phyloP scores from a whole-genome alignment of 2,797 vertebrate genomes.

The Chrysolophus pictus region DNA sequence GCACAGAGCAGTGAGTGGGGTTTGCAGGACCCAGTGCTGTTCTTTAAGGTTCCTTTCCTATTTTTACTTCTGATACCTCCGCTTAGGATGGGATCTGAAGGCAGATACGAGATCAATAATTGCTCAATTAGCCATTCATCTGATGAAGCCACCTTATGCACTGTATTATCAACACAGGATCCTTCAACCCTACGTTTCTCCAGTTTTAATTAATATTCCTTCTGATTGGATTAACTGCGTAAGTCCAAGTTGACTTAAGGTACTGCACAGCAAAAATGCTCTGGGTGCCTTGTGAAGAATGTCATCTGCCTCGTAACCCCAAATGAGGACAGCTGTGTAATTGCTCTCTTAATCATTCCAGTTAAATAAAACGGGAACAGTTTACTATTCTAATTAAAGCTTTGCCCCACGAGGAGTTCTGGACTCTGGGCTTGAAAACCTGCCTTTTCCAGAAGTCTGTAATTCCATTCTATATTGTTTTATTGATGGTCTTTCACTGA shows the following conservation, averaged over 20 bases:
- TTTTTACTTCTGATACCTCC: not conserved
- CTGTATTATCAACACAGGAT: not conserved
- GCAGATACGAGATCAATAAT: not conserved
- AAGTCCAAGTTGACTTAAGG: not conserved
- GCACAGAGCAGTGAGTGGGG: rapidly evolving
- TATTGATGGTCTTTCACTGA: not conserved
- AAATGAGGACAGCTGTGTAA: too few species aligned
- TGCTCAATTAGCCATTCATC: not conserved
- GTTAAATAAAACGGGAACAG: not conserved
- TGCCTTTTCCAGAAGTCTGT: not conserved
- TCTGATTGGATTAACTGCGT: not conserved
- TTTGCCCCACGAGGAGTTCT: not conserved
- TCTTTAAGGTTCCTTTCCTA: not conserved
- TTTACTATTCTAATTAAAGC: not conserved
- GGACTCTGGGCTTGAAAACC: not conserved
- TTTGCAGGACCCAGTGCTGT: not conserved
- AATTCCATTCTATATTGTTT: not conserved
- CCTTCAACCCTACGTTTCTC: not conserved
- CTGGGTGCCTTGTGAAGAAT: not conserved
- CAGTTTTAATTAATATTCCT: not conserved
- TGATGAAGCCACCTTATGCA: not conserved
- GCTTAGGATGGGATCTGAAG: not conserved
- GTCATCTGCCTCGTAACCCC: not conserved
- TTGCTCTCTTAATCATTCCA: not conserved
- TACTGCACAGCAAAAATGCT: not conserved